Base-by-base conservation (phyloP, 2,888 invertebrate genomes). In the Labia minor region DNA sequence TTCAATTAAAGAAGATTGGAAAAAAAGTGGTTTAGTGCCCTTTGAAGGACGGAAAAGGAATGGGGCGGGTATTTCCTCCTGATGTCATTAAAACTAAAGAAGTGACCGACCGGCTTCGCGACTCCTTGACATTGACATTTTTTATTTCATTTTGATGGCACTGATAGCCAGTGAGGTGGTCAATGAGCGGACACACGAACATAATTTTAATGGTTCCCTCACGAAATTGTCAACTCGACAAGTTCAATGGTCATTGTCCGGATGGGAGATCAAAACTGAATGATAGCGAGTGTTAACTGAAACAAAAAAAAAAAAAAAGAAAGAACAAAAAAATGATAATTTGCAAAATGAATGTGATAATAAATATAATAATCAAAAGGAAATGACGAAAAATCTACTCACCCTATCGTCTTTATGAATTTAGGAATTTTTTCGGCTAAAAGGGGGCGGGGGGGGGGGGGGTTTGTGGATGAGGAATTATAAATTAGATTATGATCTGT, bases 91-190 rank as follows among this genome's bases (percentile, higher is more conserved):
- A 49, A 16, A 4, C 49, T 49, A 14, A 16, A 49, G 14, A 14
- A 49, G 49, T 49, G 49, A 49, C 49, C 49, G 49, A 49, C 49
- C 49, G n/a, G 49, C 49, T 49, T 49, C 49, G 49, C 49, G n/a
- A 49, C 49, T 49, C 49, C 49, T 49, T 49, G 49, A 49, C 49
- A 49, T 49, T 49, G 49, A 49, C 49, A 14, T 49, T 49, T 49
- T n/a, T 8, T 33, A 11, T 33, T 33, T 33, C 33, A 11, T 33
- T 33, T 49, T 49, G 49, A 49, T 49, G 8, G n/a, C 49, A n/a
- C 6, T 14, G 49, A 49, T 16, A 49, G n/a, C 2, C 2, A 49
- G 49, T 8, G 14, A 14, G 8, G 49, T 14, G 49, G 49, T 49
- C 49, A 49, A 14, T 49, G 49, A 49, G 49, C 49, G 16, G n/a